Percentiles rank a stretch among this genome's conserved stretches.
phyloP scores from a whole-genome alignment of 2,888 invertebrate genomes.

The Xiphydria camelus region DNA sequence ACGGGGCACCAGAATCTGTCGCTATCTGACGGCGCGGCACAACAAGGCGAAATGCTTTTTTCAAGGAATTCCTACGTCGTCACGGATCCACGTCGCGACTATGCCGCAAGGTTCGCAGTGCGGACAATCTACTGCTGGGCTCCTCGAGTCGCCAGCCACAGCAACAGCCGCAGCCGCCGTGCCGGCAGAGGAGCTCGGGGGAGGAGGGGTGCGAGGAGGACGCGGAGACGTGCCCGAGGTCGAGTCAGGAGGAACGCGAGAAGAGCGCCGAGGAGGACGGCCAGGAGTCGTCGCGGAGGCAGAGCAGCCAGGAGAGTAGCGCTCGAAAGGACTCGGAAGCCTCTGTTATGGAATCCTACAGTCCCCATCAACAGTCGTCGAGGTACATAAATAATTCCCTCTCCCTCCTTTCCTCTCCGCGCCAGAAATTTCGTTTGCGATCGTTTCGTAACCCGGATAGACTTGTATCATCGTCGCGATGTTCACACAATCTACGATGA shows the following conservation, averaged over 20 bases:
- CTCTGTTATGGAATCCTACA: slow-evolving; percentile 32
- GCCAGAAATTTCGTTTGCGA: background rate
- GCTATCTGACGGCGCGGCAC: too few species aligned
- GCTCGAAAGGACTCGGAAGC: slow-evolving; percentile 41
- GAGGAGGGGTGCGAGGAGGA: slow-evolving; percentile 41
- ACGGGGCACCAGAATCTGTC: too few species aligned
- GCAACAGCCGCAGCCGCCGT: too few species aligned
- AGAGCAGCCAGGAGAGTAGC: slow-evolving; percentile 44
- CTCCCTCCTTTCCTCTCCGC: too few species aligned
- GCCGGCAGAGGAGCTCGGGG: slow-evolving; percentile 24
- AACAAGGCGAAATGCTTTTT: too few species aligned
- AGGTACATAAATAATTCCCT: too few species aligned
- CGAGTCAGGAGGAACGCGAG: slow-evolving; percentile 43
- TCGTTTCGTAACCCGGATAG: too few species aligned
- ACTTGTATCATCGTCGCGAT: too few species aligned
- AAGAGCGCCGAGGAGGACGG: slow-evolving; percentile 41
- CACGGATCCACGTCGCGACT: slow-evolving; percentile 80
- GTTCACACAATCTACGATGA: too few species aligned
- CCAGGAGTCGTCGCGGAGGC: slow-evolving; percentile 39
- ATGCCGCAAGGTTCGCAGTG: slow-evolving; percentile 79
- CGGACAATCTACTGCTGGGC: slow-evolving; percentile 66
- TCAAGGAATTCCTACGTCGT: slow-evolving; percentile 71
- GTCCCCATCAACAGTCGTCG: slow-evolving; percentile 35
- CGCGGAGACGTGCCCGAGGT: slow-evolving; percentile 43
- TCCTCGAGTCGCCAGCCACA: slow-evolving; percentile 47